Evolutionary conservation across 1,140 invertebrate species (phyloP), one percentile per base, ranked within the genome.

Genomic region (Caerostris extrusa): DNA sequence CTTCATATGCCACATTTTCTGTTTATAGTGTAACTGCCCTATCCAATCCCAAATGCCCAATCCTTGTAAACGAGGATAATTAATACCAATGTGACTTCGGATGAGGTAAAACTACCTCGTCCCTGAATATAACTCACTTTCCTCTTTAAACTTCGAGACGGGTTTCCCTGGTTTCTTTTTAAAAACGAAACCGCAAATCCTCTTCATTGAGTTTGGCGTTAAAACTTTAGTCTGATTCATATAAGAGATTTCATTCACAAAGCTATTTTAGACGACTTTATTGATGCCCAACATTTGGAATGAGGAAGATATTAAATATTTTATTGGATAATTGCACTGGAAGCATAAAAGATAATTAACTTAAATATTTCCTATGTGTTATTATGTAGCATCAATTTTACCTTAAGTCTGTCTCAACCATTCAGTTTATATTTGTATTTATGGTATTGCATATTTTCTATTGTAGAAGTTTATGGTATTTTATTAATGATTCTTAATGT

Each of bases 231-330:
- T 5, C 3, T 7, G 19, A 34, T 77, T 53, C 71, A 77, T 77
- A 12, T 8, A 77, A 34, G 61, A 5, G 71, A 19, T 77, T 77
- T 67, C 12, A 34, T 34, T 34, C 34, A 34, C 34, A 34, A 34
- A 34, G 34, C 34, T 34, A 34, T 34, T 34, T 34, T 34, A 34
- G 34, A 34, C 34, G 34, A 34, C 34, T 34, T 34, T 34, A 34
- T 34, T 34, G 34, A 34, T 34, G 34, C 34, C 34, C 14, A 3
- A 53, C 19, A 34, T 0, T 12, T 12, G 50, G 71, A 77, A 77
- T 53, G 50, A 50, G 71, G 71, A 77, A 77, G 71, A 3, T 50
- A 53, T 77, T 77, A 77, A 77, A 57, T 85, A 55, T 85, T 85
- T 85, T 58, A 57, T 58, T 85, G 14, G 50, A 5, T 85, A 57